Evolutionary conservation across 2,888 invertebrate genomes (phyloP), one percentile per base, ranked within the genome.

Genomic region (Prosapia bicincta): DNA sequence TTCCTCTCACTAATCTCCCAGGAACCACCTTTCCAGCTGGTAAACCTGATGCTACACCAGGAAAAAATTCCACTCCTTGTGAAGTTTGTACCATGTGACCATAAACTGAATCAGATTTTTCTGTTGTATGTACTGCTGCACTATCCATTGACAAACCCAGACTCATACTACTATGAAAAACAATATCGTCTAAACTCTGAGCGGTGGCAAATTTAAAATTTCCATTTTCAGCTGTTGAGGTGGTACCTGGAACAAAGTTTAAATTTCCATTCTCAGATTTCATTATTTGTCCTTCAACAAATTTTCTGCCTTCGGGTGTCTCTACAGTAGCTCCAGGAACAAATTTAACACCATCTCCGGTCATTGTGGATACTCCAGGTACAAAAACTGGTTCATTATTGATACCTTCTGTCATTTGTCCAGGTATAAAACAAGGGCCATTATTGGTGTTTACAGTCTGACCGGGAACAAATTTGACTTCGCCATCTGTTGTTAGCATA

Each of bases 391-490:
- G 88, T 71, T 87, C 87, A 69, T 88, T 87, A 74, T 87, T 87
- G 81, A 89, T 88, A 78, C 88, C 87, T 67, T 84, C 83, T 15
- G 82, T 75, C 72, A 89, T 88, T 83, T 90, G 90, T 1, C 92
- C 92, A 0, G 91, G 89, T 65, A 91, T 86, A 82, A 91, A 91
- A 80, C 88, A 88, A 0, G 92, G 91, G 0, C 92, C 92, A 32
- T 89, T 89, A 82, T 91, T 90, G 1, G 91, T 90, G 83, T 90
- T 89, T 71, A 92, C 90, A 76, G 92, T 91, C 84, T 92, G 91
- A 15, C 93, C 93, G 0, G 93, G 93, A 13, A 92, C 90, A 81
- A 93, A 93, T 54, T 88, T 87, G 83, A 88, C 88, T 79, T 87
- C 87, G 0, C 88, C 87, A 76, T 85, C 85, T 83, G 88, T 88